Conservation (phyloP, 2,113 vertebrate genomes). For the Otus sunia region DNA sequence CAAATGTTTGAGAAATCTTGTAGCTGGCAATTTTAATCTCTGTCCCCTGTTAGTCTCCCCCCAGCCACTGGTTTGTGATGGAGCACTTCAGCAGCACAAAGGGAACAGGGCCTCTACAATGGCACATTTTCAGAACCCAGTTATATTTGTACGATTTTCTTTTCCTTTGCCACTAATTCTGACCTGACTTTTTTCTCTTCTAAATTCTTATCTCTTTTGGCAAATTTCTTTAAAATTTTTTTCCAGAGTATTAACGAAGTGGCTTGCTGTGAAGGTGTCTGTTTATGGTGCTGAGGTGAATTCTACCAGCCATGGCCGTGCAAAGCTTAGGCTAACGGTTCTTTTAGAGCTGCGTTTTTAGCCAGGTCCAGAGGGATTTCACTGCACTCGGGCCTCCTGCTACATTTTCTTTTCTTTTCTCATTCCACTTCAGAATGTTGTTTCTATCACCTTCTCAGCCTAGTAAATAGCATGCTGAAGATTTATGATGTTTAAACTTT, state of each 20-base stretch:
- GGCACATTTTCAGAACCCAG: fast-evolving
- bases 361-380: background rate
- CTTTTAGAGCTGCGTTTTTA: background rate
- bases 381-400: background rate
- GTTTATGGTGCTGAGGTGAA: background rate
- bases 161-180: too few relatives aligned
- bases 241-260: background rate
- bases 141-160: background rate
- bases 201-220: background rate
- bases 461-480: background rate
- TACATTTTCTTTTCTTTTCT: constrained; percentile 7
- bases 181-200: fast-evolving
- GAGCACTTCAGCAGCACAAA: background rate
- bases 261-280: background rate
- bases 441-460: constrained; percentile 64
- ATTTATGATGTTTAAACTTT: constrained; percentile 44
- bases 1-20: background rate
- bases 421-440: constrained; percentile 39
- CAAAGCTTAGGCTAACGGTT: background rate
- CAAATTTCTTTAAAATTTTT: background rate
- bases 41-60: background rate
- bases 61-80: background rate
- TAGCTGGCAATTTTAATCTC: background rate
- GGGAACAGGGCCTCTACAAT: fast-evolving
- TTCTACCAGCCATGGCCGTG: background rate